These are phyloP conservation scores for Apus apus DNA, from an alignment of 2,113 vertebrate species.

Conservation along the genomic window DNA sequence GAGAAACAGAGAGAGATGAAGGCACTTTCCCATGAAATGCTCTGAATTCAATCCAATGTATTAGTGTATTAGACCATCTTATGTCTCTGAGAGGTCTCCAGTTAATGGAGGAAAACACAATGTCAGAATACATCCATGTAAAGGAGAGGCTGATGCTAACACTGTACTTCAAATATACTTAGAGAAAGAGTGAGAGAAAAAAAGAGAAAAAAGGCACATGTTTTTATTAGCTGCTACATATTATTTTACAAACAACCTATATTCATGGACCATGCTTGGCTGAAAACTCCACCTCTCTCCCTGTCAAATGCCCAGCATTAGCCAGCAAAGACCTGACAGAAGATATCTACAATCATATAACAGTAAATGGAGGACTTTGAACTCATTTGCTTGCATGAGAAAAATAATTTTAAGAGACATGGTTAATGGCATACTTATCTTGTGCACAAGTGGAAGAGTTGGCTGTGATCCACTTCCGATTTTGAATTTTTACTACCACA, in stretches of 20 bases:
- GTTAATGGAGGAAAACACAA: background rate
- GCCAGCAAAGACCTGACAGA: background rate
- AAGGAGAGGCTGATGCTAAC: background rate
- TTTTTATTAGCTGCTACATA: background rate
- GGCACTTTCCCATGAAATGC: background rate
- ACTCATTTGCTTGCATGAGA: background rate
- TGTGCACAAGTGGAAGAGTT: constrained; percentile 33
- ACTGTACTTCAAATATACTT: background rate
- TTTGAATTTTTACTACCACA: constrained; percentile 44
- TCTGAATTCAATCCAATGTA: background rate
- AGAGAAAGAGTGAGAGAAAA: background rate
- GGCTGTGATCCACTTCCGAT: constrained; percentile 56
- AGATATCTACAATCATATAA: constrained; percentile 15
- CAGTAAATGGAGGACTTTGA: constrained; percentile 56
- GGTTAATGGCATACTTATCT: constrained; percentile 58
- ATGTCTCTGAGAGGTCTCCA: background rate
- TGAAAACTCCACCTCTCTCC: background rate
- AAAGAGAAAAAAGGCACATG: background rate
- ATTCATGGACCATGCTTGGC: background rate
- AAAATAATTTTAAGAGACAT: constrained; percentile 44
- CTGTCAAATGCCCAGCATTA: background rate
- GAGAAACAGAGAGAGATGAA: background rate
- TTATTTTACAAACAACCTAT: background rate
- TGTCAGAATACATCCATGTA: background rate
- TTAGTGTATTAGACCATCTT: background rate